Conservation (phyloP, 2,888 invertebrate genomes). For the Lottia scabra region DNA sequence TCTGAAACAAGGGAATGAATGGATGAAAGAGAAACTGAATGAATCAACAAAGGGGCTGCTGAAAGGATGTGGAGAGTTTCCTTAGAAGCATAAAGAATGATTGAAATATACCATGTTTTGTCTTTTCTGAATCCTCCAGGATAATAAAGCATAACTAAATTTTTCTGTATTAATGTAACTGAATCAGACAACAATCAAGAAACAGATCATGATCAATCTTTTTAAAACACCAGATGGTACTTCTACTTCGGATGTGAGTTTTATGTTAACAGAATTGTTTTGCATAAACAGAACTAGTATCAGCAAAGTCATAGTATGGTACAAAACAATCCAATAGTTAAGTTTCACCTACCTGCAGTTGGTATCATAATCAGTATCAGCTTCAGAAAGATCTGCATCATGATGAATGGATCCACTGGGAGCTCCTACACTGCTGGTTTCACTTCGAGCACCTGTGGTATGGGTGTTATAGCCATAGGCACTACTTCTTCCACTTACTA, state of each 20-base stretch:
- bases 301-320: no score
- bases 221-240: no score
- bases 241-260: no score
- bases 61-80: neutral
- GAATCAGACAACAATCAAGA: no score
- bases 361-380: constrained; percentile 48
- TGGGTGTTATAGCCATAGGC: constrained; percentile 84
- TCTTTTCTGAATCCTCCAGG: neutral
- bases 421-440: constrained; percentile 73
- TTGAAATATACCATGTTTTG: constrained; percentile 21
- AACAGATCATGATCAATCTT: no score
- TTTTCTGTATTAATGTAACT: no score
- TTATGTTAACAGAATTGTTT: no score
- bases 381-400: constrained; percentile 41
- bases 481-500: constrained; percentile 90
- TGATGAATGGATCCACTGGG: constrained; percentile 66
- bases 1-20: constrained; percentile 27
- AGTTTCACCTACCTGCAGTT: constrained; percentile 37
- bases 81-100: neutral
- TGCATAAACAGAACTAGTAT: no score
- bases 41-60: neutral
- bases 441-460: constrained; percentile 74
- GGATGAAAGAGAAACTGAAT: no score
- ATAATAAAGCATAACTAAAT: no score
- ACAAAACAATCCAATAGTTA: neutral